phyloP scores from a whole-genome alignment of 2,797 vertebrate species.

The Notamacropus eugenii region DNA sequence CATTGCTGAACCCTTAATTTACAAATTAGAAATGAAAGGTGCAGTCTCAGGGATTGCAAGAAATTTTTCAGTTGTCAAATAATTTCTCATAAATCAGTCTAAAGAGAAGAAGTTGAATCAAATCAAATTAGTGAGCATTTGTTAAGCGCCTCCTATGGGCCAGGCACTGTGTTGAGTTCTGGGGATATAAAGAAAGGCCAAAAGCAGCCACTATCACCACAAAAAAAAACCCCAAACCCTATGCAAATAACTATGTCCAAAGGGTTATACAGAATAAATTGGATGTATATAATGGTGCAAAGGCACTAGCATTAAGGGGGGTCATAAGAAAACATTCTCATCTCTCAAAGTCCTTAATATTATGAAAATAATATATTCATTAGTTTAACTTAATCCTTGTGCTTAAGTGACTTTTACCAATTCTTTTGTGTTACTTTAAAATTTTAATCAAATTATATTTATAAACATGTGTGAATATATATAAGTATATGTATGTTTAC shows the following conservation, averaged over 20 bases:
- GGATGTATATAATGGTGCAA: background rate
- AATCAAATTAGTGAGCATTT: background rate
- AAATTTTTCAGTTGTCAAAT: background rate
- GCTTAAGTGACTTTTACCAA: background rate
- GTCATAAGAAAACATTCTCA: background rate
- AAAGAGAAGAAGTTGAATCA: background rate
- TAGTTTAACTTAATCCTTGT: background rate
- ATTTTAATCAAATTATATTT: background rate
- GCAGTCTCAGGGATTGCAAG: background rate
- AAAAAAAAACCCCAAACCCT: too few relatives aligned
- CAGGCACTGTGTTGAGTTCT: background rate
- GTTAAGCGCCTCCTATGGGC: background rate
- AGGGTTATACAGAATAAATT: background rate
- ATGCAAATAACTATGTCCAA: background rate
- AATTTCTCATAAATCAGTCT: background rate
- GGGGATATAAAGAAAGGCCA: background rate
- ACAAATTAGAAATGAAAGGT: background rate
- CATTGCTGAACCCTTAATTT: background rate
- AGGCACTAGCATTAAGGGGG: background rate
- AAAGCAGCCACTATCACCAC: too few relatives aligned
- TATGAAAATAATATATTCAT: background rate
- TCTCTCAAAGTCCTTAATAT: background rate
- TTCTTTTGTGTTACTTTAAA: background rate
- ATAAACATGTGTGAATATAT: background rate
- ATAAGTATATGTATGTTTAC: background rate